These are phyloP conservation scores for Limnephilus lunatus DNA, from an alignment of 2,888 invertebrate species.

Conservation along the genomic window DNA sequence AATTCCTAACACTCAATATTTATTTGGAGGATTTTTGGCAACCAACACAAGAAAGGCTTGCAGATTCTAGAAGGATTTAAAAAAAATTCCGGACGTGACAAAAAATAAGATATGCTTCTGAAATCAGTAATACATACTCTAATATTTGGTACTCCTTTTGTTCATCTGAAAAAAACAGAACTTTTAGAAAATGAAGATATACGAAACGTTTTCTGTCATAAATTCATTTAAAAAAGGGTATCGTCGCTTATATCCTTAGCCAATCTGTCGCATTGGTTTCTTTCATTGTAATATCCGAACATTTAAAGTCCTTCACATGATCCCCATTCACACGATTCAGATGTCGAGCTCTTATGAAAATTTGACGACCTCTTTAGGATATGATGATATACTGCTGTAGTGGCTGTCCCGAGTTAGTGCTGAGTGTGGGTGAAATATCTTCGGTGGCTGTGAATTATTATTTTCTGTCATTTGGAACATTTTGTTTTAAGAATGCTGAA, in stretches of 20 bases:
- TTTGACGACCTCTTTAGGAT: not conserved
- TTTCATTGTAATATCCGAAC: not conserved
- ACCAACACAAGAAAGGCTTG: no score
- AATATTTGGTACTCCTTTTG: not conserved
- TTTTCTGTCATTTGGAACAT: not conserved
- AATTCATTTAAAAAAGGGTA: not conserved
- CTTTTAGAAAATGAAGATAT: not conserved
- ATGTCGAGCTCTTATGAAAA: not conserved
- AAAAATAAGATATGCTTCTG: not conserved
- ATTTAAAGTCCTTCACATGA: not conserved
- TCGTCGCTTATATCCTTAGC: not conserved
- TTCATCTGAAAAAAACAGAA: not conserved
- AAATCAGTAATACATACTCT: not conserved
- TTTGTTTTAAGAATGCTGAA: not conserved
- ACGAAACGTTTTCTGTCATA: not conserved
- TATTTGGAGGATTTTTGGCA: no score
- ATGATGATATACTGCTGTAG: not conserved
- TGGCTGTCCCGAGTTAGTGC: not conserved
- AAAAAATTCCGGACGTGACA: no score
- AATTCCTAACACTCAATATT: no score
- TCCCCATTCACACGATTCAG: not conserved
- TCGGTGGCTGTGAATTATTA: not conserved
- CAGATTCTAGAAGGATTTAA: no score
- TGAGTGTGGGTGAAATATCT: not conserved
- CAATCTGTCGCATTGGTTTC: conserved; percentile 2